phyloP scores from a whole-genome alignment of 92 coral and sea anemone species.

The Pocillopora meandrina region DNA sequence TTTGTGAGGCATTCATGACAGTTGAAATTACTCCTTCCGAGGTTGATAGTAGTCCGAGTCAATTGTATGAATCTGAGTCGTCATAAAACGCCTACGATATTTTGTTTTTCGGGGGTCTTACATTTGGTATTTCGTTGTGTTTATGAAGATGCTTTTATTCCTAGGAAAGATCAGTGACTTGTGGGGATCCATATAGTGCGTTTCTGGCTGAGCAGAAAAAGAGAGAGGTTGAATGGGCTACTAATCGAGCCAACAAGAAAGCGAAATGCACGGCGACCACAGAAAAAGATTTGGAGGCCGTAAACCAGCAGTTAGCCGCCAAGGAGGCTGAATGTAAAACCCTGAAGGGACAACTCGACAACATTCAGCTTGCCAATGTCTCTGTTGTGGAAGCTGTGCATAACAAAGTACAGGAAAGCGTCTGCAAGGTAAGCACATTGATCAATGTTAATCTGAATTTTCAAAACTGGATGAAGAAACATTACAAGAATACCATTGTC shows the following conservation, averaged over 20 bases:
- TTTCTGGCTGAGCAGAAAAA: background rate
- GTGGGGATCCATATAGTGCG: background rate
- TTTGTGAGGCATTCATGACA: too few species aligned
- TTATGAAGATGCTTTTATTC: too few species aligned
- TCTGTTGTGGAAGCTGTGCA: constrained; percentile 21
- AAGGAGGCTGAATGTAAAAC: background rate
- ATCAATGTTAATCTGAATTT: constrained; percentile 9
- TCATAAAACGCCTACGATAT: too few species aligned
- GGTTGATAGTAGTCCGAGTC: too few species aligned
- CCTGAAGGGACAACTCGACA: background rate
- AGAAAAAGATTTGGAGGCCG: background rate
- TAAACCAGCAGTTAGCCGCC: background rate
- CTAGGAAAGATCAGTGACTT: too few species aligned
- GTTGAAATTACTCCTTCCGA: too few species aligned
- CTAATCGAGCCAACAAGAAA: background rate
- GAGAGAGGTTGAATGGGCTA: background rate
- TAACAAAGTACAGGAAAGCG: constrained; percentile 8
- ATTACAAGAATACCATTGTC: too few species aligned
- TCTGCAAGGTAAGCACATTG: constrained; percentile 12
- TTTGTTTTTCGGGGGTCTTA: too few species aligned
- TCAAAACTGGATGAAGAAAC: too few species aligned
- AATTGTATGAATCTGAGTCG: too few species aligned
- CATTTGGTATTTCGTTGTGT: too few species aligned
- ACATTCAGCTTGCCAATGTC: background rate
- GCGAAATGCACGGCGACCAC: background rate